Conservation (phyloP, 1,140 invertebrate genomes). For the Achroia grisella region DNA sequence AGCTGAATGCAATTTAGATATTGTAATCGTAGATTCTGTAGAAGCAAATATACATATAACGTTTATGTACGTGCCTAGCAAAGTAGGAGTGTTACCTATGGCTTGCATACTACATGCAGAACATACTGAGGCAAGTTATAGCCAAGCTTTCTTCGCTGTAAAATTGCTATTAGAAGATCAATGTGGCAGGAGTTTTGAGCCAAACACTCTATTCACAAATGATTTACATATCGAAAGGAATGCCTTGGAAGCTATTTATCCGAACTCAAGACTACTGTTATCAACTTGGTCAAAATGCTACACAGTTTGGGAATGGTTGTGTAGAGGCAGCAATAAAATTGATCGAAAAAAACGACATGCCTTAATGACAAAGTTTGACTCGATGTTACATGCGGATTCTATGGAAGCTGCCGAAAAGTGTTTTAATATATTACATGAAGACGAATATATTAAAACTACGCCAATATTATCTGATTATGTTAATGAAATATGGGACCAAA, state of each 20-base stretch:
- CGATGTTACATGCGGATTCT: neutral
- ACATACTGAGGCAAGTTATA: constrained; percentile 7
- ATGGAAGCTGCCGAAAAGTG: constrained; percentile 3
- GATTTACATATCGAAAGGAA: neutral
- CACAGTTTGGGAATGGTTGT: constrained; percentile 9
- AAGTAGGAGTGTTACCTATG: constrained; percentile 13
- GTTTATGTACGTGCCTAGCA: constrained; percentile 12
- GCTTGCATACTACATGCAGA: constrained; percentile 14
- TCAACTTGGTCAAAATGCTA: constrained; percentile 2
- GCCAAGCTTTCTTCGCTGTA: constrained; percentile 8
- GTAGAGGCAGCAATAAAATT: constrained; percentile 4
- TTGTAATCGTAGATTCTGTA: constrained; percentile 14
- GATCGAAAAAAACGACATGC: constrained; percentile 3
- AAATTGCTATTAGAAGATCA: constrained; percentile 5
- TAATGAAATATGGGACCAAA: constrained; percentile 3
- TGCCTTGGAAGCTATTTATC: constrained; percentile 3
- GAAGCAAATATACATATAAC: neutral
- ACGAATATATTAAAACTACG: neutral
- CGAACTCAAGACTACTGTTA: neutral
- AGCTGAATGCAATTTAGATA: constrained; percentile 1
- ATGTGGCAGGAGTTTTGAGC: neutral
- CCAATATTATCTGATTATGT: neutral
- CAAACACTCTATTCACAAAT: constrained; percentile 5
- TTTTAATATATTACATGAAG: constrained; percentile 1
- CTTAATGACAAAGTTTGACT: constrained; percentile 4